Evolutionary conservation across 2,113 vertebrate genomes (phyloP).

Genomic region (Piaya cayana): DNA sequence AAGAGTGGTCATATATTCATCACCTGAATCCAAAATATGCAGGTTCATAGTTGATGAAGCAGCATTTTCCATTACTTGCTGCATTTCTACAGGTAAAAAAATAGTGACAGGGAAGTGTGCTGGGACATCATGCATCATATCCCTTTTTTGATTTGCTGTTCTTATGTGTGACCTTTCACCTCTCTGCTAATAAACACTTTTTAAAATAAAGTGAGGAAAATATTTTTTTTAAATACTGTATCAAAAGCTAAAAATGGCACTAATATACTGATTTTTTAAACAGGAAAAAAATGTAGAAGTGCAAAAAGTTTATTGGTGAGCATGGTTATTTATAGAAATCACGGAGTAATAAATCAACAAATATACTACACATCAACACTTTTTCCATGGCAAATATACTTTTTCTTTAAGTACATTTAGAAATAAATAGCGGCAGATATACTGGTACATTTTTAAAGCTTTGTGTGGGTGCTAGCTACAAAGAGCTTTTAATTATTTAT

Average conservation of each 20-base stretch:
- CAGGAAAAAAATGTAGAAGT: conserved; percentile 65
- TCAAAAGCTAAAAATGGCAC: conserved; percentile 50
- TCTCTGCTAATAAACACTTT: conserved; percentile 75
- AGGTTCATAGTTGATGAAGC: not conserved
- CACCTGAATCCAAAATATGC: not conserved
- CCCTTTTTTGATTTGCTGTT: conserved; percentile 7
- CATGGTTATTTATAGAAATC: conserved; percentile 47
- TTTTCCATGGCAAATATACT: not conserved
- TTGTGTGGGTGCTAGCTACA: not conserved
- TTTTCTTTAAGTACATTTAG: not conserved
- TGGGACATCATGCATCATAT: not conserved
- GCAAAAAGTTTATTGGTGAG: conserved; percentile 25
- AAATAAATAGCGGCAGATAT: not conserved
- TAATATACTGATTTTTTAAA: conserved; percentile 37
- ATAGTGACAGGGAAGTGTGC: not conserved
- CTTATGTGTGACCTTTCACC: conserved; percentile 51
- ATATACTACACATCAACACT: not conserved
- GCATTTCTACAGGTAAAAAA: not conserved
- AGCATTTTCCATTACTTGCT: not conserved
- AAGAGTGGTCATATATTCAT: not conserved
- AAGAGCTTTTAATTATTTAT: not conserved
- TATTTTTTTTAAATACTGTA: conserved; percentile 70
- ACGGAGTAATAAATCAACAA: not conserved
- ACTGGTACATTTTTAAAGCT: not conserved
- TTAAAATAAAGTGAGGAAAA: conserved; percentile 74